Percentiles rank a stretch among this genome's conserved stretches.
Conservation (phyloP, 2,888 invertebrate genomes). For the Trissolcus japonicus region DNA sequence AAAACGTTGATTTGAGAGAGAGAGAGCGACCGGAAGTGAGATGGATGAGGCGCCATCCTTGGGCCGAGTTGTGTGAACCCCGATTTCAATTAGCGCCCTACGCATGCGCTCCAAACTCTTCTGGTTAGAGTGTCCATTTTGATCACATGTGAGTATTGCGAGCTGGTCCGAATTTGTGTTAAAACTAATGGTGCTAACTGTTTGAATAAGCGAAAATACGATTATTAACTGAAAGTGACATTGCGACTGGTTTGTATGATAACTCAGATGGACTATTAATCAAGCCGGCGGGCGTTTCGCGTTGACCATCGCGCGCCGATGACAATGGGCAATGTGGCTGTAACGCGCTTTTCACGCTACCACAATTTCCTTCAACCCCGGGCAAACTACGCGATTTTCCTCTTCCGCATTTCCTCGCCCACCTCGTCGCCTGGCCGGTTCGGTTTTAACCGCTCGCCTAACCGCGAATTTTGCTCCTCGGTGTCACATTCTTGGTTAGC, state of each 20-base stretch:
- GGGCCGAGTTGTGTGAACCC: conserved; percentile 62
- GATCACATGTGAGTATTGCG: conserved; percentile 91
- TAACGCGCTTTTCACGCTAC: conserved; percentile 77
- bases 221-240: conserved; percentile 62
- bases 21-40: conserved; percentile 13
- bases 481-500: conserved; percentile 62
- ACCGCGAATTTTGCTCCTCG: neutral
- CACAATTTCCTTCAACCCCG: conserved; percentile 67
- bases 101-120: conserved; percentile 86
- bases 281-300: conserved; percentile 11
- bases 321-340: conserved; percentile 69
- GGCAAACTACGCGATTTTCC: neutral
- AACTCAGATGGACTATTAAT: conserved; percentile 17
- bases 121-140: conserved; percentile 92
- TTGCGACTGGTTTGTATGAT: conserved; percentile 57
- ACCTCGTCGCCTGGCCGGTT: neutral
- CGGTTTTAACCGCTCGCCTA: neutral
- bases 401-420: neutral
- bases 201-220: conserved; percentile 57
- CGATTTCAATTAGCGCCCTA: conserved; percentile 78
- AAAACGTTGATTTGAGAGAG: neutral
- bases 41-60: conserved; percentile 24
- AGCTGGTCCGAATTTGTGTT: conserved; percentile 71
- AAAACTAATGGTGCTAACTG: conserved; percentile 66
- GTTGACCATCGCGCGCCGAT: conserved; percentile 56